phyloP scores from a whole-genome alignment of 2,888 invertebrate species.

The Caenorhabditis sp. region DNA sequence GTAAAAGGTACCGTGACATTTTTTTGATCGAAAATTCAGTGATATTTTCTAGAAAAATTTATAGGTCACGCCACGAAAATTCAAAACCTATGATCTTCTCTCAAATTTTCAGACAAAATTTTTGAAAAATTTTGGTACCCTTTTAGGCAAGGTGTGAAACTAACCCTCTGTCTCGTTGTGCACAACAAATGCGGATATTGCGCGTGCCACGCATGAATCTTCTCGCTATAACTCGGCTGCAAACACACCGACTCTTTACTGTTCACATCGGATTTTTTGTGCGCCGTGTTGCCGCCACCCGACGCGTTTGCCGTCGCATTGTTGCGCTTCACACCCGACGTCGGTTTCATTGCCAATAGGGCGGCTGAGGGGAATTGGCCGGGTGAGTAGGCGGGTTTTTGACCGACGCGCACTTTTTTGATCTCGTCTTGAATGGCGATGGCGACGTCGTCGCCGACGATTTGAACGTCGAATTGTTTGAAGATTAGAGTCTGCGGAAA shows the following conservation, averaged over 20 bases:
- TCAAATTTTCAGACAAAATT: too few relatives aligned
- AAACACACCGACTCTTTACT: conserved; percentile 54
- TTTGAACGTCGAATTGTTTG: conserved; percentile 49
- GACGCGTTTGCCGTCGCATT: conserved; percentile 56
- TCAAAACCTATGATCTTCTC: too few relatives aligned
- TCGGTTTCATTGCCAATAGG: conserved; percentile 67
- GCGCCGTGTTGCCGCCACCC: conserved; percentile 59
- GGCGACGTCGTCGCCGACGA: conserved; percentile 53
- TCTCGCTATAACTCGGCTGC: conserved; percentile 43
- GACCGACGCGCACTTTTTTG: conserved; percentile 6
- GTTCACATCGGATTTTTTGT: conserved; percentile 70
- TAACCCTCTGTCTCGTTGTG: conserved; percentile 67
- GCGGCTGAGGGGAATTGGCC: conserved; percentile 52
- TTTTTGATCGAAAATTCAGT: too few relatives aligned
- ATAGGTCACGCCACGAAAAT: too few relatives aligned
- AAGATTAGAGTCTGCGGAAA: conserved; percentile 34
- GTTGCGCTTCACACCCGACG: conserved; percentile 65
- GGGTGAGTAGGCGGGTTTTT: neutral
- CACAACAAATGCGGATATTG: conserved; percentile 69
- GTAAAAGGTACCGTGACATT: too few relatives aligned
- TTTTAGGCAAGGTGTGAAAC: too few relatives aligned
- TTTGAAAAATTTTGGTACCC: too few relatives aligned
- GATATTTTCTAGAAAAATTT: too few relatives aligned
- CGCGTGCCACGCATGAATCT: conserved; percentile 58
- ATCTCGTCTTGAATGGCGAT: conserved; percentile 43